Evolutionary conservation across 1,140 invertebrate genomes (phyloP).

Genomic region (Drosophila ohnishii): DNA sequence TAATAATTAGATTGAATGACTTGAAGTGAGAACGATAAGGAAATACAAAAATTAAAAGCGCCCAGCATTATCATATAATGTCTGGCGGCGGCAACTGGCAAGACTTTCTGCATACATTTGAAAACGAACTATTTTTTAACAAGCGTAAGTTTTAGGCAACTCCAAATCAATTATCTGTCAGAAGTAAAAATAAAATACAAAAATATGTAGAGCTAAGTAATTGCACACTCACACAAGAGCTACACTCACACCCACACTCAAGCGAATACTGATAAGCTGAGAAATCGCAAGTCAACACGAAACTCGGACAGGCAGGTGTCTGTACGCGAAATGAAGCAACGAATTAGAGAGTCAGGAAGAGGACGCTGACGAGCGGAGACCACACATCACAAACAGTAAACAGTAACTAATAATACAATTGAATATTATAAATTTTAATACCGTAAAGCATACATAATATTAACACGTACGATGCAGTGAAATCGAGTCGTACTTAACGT

Average conservation of each 20-base stretch:
- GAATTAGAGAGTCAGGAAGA: slow-evolving; percentile 59
- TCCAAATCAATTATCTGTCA: slow-evolving; percentile 68
- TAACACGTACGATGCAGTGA: slow-evolving; percentile 13
- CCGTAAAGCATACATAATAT: slow-evolving; percentile 67
- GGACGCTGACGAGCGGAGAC: slow-evolving; percentile 28
- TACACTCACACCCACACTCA: slow-evolving; percentile 22
- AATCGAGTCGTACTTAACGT: slow-evolving; percentile 29
- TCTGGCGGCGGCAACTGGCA: slow-evolving; percentile 53
- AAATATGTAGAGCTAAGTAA: slow-evolving; percentile 69
- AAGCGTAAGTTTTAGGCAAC: slow-evolving; percentile 69
- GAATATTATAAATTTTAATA: slow-evolving; percentile 62
- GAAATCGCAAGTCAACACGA: slow-evolving; percentile 33
- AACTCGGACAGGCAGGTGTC: slow-evolving; percentile 2
- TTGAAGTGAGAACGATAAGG: slow-evolving; percentile 49
- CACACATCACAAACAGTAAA: slow-evolving; percentile 57
- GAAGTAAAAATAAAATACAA: slow-evolving; percentile 38
- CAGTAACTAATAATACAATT: slow-evolving; percentile 35
- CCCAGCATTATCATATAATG: slow-evolving; percentile 73
- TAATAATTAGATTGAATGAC: slow-evolving; percentile 48
- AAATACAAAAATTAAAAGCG: slow-evolving; percentile 38
- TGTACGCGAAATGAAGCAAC: slow-evolving; percentile 56
- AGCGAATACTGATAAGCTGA: slow-evolving; percentile 32
- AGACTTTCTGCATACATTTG: slow-evolving; percentile 66
- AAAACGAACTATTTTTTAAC: slow-evolving; percentile 58
- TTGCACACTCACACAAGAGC: slow-evolving; percentile 54